phyloP scores from a whole-genome alignment of 2,113 vertebrate species.

The Rhinoderma darwinii region DNA sequence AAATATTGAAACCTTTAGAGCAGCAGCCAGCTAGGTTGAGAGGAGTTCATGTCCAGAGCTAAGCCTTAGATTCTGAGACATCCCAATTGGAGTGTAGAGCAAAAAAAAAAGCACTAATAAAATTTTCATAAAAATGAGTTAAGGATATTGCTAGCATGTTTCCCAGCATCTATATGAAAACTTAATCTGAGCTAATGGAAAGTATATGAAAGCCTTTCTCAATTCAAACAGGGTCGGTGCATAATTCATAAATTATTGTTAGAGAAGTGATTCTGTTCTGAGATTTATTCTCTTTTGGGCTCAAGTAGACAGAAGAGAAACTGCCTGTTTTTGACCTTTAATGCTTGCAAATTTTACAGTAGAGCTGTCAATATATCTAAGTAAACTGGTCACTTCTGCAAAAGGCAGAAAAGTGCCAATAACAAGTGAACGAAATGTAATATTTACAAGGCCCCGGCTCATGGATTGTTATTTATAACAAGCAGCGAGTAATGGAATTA shows the following conservation, averaged over 20 bases:
- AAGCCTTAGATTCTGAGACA: conserved; percentile 97
- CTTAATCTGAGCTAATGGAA: conserved; percentile 99
- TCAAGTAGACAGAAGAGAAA: conserved; percentile 83
- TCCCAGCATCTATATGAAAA: conserved; percentile 98
- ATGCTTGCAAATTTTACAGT: conserved; percentile 92
- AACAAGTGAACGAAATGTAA: conserved; percentile 76
- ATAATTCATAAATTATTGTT: conserved; percentile 99
- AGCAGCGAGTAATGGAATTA: background rate
- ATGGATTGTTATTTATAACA: conserved; percentile 54
- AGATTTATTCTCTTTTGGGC: conserved; percentile 93
- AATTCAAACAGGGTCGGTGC: conserved; percentile 97
- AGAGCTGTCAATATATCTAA: conserved; percentile 94
- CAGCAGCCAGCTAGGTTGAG: conserved; percentile 97
- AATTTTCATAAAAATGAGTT: conserved; percentile 99
- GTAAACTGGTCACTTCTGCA: conserved; percentile 88
- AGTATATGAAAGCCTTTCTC: conserved; percentile 99
- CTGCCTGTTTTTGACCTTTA: conserved; percentile 91
- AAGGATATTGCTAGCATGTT: conserved; percentile 99
- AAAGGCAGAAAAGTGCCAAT: conserved; percentile 77
- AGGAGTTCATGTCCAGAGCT: conserved; percentile 99
- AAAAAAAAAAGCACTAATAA: conserved; percentile 95
- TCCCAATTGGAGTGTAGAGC: conserved; percentile 99
- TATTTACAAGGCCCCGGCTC: conserved; percentile 70
- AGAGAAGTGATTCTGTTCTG: conserved; percentile 96
- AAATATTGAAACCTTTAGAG: conserved; percentile 99